A percentile compares a stretch with the other conserved stretches of the same genome.
Conservation (phyloP, 1,140 invertebrate species). For the Cryptotermes secundus region DNA sequence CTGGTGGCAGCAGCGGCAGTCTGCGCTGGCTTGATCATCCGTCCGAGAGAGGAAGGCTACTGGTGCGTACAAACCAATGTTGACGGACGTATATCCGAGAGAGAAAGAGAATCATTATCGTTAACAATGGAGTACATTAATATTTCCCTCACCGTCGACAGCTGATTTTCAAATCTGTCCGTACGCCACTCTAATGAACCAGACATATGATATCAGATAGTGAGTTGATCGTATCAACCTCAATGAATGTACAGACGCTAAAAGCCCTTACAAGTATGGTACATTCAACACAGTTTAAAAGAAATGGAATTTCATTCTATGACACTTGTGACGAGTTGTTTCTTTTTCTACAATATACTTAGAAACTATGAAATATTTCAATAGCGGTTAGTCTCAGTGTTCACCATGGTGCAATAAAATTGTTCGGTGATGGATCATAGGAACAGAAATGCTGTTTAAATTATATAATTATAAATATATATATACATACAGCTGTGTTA, state of each 20-base stretch:
- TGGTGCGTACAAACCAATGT: neutral
- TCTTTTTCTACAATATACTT: too few relatives aligned
- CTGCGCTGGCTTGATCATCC: neutral
- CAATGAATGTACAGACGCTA: neutral
- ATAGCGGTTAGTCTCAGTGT: too few relatives aligned
- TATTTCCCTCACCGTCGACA: neutral
- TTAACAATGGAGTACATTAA: neutral
- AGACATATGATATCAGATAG: neutral
- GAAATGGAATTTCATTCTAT: neutral
- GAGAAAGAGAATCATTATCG: neutral
- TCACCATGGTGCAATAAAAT: too few relatives aligned
- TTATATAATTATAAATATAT: too few relatives aligned
- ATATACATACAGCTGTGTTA: too few relatives aligned
- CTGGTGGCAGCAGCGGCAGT: neutral
- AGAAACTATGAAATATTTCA: too few relatives aligned
- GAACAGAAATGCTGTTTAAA: too few relatives aligned
- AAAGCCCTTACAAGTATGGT: neutral
- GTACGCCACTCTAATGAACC: neutral
- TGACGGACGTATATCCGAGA: neutral
- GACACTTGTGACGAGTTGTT: neutral
- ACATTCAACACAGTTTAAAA: neutral
- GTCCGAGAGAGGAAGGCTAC: neutral
- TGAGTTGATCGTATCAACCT: neutral
- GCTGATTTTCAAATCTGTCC: slow-evolving; percentile 7
- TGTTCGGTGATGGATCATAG: too few relatives aligned